These are phyloP conservation scores for Temnothorax longispinosus DNA, from an alignment of 1,140 invertebrate genomes.

Conservation along the genomic window DNA sequence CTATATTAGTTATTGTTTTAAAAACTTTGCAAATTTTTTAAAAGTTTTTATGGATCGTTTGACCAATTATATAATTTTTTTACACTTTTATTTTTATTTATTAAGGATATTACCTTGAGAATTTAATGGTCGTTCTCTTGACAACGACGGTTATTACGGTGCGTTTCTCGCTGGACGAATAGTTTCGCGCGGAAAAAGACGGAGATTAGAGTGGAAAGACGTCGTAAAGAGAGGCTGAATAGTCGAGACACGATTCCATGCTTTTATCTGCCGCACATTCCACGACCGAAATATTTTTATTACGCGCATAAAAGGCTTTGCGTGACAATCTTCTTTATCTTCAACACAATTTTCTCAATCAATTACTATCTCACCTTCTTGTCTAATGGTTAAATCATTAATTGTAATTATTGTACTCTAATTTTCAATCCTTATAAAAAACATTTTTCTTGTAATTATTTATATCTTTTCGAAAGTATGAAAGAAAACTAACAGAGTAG, in stretches of 20 bases:
- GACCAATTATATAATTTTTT: not conserved
- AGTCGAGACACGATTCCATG: conserved; percentile 20
- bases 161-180: not conserved
- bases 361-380: not conserved
- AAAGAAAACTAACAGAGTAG: too few relatives aligned
- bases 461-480: too few relatives aligned
- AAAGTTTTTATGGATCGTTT: not conserved
- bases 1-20: not conserved
- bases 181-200: conserved; percentile 16
- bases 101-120: not conserved
- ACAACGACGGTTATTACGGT: not conserved
- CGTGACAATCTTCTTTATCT: conserved; percentile 21
- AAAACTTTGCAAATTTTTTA: not conserved
- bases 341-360: not conserved
- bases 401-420: not conserved
- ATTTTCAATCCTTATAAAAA: not conserved
- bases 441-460: too few relatives aligned
- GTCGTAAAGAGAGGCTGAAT: conserved; percentile 15
- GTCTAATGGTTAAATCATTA: not conserved
- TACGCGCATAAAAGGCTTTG: conserved; percentile 41
- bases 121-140: conserved; percentile 5
- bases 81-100: conserved; percentile 6
- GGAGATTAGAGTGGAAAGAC: conserved; percentile 22
- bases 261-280: conserved; percentile 47
- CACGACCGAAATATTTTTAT: conserved; percentile 59